A percentile compares a stretch with the other conserved stretches of the same genome.
Evolutionary conservation across 2,888 invertebrate species (phyloP).

Genomic region (Agonum fuliginosum): DNA sequence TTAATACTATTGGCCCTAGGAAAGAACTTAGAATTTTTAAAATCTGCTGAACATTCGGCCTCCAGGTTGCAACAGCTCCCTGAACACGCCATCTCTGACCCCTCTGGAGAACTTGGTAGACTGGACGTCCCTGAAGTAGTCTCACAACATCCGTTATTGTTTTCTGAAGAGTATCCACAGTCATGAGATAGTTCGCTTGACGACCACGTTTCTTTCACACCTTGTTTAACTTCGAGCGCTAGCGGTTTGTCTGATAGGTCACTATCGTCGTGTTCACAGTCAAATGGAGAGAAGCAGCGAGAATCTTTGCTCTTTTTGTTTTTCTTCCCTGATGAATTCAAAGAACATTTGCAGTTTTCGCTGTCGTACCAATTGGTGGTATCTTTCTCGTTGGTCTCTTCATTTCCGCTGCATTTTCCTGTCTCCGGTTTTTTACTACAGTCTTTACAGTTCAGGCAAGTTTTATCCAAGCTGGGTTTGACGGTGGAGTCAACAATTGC

Average conservation of each 20-base stretch:
- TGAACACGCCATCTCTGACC: slow-evolving; percentile 92
- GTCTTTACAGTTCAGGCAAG: slow-evolving; percentile 61
- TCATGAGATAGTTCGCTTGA: slow-evolving; percentile 85
- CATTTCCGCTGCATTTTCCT: slow-evolving; percentile 6
- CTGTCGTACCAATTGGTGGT: slow-evolving; percentile 51
- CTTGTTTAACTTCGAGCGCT: slow-evolving; percentile 62
- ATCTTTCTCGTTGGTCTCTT: slow-evolving; percentile 35
- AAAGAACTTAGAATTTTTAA: slow-evolving; percentile 67
- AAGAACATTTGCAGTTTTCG: slow-evolving; percentile 48
- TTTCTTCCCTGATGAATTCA: slow-evolving; percentile 28
- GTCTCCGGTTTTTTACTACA: slow-evolving; percentile 56
- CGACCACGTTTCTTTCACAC: slow-evolving; percentile 75
- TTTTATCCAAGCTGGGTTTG: slow-evolving; percentile 60
- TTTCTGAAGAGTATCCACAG: slow-evolving; percentile 92
- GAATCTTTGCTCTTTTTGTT: slow-evolving; percentile 55
- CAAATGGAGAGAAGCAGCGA: slow-evolving; percentile 22
- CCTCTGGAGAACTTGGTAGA: slow-evolving; percentile 89
- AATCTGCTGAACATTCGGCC: slow-evolving; percentile 69
- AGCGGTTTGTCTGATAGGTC: slow-evolving; percentile 46
- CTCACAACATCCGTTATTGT: slow-evolving; percentile 83
- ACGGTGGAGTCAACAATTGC: slow-evolving; percentile 43
- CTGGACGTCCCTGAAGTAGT: slow-evolving; percentile 84
- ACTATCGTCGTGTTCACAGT: slow-evolving; percentile 60
- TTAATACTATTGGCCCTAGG: slow-evolving; percentile 76
- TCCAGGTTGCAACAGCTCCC: slow-evolving; percentile 91